Base-by-base conservation (phyloP, 2,113 vertebrate genomes). In the Platysternon megacephalum region DNA sequence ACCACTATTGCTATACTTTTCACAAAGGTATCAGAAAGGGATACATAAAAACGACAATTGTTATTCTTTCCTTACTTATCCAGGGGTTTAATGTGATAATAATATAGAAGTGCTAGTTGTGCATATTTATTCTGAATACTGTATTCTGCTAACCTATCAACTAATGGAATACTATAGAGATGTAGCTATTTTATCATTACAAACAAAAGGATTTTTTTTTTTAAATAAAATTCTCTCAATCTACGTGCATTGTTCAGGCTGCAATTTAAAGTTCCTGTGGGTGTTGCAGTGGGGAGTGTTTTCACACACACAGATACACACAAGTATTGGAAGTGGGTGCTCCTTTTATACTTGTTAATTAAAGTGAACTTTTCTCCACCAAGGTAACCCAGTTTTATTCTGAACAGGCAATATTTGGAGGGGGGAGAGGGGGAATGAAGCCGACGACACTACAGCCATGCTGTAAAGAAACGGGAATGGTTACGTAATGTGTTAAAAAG, bases 11-110 rank as follows among this genome's bases (percentile, higher is more conserved):
- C 48, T 82, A 5, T 26, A 2, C 1, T 0, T n/a, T 86, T 68
- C 61, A 56, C 2, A 81, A 79, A 10, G 24, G 8, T 14, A 44
- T 0, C 0, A 4, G 0, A 3, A 86, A 91, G 35, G 11, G 35
- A 68, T n/a, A 8, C 61, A 32, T n/a, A 68, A 32, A 68, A 32
- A 68, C 3, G 19, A 68, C 32, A 68, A n/a, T 68, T 68, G 13
- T n/a, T 32, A n/a, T n/a, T 28, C 55, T 68, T 68, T 68, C n/a
- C 61, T 68, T 68, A n/a, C 35, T 68, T 13, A 19, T 68, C 17
- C 16, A 9, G 13, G 61, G 14, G 55, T 56, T 68, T 68, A 68
- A 68, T 68, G 61, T 68, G 32, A 35, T 61, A 17, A 65, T n/a
- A 19, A 14, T 68, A 68, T 68, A n/a, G 35, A n/a, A 68, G 32